Base-by-base conservation (phyloP, 92 coral and sea anemone species). In the Isaurus tuberculatus region DNA sequence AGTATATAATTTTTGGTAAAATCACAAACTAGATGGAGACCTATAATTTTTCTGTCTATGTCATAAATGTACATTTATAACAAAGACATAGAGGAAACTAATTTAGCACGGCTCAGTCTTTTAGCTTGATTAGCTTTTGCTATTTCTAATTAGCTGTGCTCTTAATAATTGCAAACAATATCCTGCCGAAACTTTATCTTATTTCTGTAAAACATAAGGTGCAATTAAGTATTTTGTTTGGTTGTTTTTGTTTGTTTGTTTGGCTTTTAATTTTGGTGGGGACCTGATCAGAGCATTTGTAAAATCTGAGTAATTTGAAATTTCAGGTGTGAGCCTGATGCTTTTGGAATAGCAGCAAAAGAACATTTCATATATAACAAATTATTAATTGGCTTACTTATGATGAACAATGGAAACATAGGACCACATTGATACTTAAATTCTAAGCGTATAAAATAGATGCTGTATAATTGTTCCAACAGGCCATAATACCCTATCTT, bases 371-470 rank as follows among this genome's bases (percentile, higher is more conserved):
- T 71, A 71, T 71, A 71, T 58, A 71, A 71, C 77, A 71, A 71
- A 14, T 43, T 71, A 71, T 71, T 42, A 71, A 36, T 71, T 71
- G 77, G 77, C 77, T 71, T 40, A 70, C 58, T 71, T 71, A 42
- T 71, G 77, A 43, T 71, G 77, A 71, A 43, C 77, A 71, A 43
- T 71, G 42, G 77, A 71, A 58, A 71, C 77, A 43, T 23, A 71
- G 60, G 77, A 71, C 77, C 77, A 71, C 60, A 71, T 71, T 14
- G 34, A 71, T 71, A 71, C 57, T 71, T 58, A 71, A 71, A 71
- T 72, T 20, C 78, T 72, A 72, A 31, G 78, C 60, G 11, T 34
- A 58, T 72, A 72, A 72, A 72, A 72, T 72, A 72, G 78, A 72
- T 11, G 60, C 61, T 72, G 78, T 72, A 72, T 25, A 36, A 72